phyloP scores from a whole-genome alignment of 1,140 invertebrate genomes.

The Apis laboriosa region DNA sequence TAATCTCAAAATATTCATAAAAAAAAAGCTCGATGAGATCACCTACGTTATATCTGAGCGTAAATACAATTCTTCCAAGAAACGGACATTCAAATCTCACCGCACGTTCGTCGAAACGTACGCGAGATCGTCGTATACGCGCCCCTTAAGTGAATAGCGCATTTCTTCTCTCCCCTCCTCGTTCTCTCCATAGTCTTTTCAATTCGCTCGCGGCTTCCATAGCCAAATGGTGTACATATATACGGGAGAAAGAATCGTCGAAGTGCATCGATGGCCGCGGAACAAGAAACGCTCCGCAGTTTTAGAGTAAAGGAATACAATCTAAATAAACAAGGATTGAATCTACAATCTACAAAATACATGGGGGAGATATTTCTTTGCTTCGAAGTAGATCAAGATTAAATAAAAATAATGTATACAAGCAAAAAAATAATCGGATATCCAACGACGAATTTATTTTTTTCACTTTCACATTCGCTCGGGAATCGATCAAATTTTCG shows the following conservation, averaged over 20 bases:
- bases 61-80: neutral
- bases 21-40: neutral
- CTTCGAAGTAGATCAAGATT: too few relatives aligned
- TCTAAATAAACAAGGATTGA: too few relatives aligned
- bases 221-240: neutral
- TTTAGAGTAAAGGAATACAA: too few relatives aligned
- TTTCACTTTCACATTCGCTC: too few relatives aligned
- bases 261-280: neutral
- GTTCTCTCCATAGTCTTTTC: constrained; percentile 17
- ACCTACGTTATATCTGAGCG: neutral
- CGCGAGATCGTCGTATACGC: neutral
- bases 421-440: too few relatives aligned
- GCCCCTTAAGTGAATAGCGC: neutral
- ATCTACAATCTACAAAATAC: too few relatives aligned
- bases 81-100: neutral
- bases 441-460: too few relatives aligned
- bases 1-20: neutral
- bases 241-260: neutral
- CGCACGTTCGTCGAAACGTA: constrained; percentile 3
- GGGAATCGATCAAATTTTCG: too few relatives aligned
- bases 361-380: too few relatives aligned
- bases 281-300: neutral
- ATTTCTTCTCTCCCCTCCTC: neutral
- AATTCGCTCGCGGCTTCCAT: constrained; percentile 16
- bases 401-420: too few relatives aligned